Conservation (phyloP, 2,797 vertebrate species). For the Erethizon dorsatum region DNA sequence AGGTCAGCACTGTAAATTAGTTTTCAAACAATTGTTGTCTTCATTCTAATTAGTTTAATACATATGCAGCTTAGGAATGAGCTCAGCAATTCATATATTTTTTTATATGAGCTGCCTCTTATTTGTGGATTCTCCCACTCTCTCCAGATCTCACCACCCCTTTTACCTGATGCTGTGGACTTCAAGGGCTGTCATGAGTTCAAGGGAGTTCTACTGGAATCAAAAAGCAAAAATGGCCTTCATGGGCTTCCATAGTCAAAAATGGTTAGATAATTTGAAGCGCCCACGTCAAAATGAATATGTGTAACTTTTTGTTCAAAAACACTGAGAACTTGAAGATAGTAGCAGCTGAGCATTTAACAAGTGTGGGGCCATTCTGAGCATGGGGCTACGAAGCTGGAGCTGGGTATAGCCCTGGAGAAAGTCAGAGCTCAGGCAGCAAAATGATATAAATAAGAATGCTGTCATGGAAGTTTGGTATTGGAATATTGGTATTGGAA, state of each 20-base stretch:
- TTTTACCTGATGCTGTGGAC: background rate
- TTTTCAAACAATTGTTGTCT: constrained; percentile 1
- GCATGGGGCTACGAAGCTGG: background rate
- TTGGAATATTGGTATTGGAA: background rate
- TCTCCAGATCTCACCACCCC: background rate
- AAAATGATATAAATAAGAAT: background rate
- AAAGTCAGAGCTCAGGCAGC: background rate
- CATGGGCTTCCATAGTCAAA: background rate
- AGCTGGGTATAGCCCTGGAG: too few species aligned
- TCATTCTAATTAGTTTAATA: background rate
- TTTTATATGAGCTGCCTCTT: background rate
- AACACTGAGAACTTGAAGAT: constrained; percentile 12
- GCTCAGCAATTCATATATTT: background rate
- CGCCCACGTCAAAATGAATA: background rate
- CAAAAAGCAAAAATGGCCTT: background rate
- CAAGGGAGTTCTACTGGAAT: background rate
- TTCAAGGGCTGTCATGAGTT: background rate
- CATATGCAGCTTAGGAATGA: background rate
- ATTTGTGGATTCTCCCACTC: background rate
- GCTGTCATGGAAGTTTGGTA: background rate
- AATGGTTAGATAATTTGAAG: background rate
- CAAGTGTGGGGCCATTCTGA: background rate
- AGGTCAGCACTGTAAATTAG: background rate
- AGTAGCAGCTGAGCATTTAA: background rate
- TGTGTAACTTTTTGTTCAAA: background rate